phyloP scores from a whole-genome alignment of 2,797 vertebrate genomes.

The Xyrichtys novacula region DNA sequence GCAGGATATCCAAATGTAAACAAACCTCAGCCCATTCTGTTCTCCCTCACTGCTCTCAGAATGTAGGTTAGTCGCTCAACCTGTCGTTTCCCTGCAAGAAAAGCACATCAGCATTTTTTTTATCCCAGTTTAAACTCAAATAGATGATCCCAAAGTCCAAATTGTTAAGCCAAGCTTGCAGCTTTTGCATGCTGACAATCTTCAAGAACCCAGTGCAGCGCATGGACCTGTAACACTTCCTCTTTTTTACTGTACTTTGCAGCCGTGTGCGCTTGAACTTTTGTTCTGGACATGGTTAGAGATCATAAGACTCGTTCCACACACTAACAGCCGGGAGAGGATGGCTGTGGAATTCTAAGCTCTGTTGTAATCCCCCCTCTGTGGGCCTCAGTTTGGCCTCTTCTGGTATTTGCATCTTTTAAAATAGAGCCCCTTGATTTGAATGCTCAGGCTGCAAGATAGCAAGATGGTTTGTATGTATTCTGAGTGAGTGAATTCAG shows the following conservation, averaged over 20 bases:
- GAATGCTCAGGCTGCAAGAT: constrained; percentile 28
- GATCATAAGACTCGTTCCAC: constrained; percentile 38
- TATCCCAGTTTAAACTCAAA: constrained; percentile 13
- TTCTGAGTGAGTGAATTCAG: constrained; percentile 1
- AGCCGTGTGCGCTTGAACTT: background rate
- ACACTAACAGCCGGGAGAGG: constrained; percentile 29
- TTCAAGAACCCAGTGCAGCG: background rate
- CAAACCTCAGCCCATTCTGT: constrained; percentile 55
- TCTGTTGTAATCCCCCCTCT: constrained; percentile 47
- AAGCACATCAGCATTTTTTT: constrained; percentile 43
- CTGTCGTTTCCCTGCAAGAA: constrained; percentile 30
- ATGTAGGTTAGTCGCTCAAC: constrained; percentile 47
- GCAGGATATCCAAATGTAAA: constrained; percentile 84
- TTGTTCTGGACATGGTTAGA: constrained; percentile 14
- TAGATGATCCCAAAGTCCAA: constrained; percentile 1
- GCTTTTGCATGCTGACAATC: constrained; percentile 21
- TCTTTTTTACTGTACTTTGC: constrained; percentile 9
- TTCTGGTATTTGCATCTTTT: constrained; percentile 73
- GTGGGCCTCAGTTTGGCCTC: constrained; percentile 65
- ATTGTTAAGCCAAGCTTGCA: constrained; percentile 39
- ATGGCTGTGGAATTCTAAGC: constrained; percentile 52
- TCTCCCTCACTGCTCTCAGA: constrained; percentile 50
- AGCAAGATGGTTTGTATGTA: constrained; percentile 2
- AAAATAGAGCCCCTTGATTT: constrained; percentile 65
- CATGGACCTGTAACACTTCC: constrained; percentile 17